Conservation (phyloP, 2,113 vertebrate genomes). For the Hemichromis elongatus region DNA sequence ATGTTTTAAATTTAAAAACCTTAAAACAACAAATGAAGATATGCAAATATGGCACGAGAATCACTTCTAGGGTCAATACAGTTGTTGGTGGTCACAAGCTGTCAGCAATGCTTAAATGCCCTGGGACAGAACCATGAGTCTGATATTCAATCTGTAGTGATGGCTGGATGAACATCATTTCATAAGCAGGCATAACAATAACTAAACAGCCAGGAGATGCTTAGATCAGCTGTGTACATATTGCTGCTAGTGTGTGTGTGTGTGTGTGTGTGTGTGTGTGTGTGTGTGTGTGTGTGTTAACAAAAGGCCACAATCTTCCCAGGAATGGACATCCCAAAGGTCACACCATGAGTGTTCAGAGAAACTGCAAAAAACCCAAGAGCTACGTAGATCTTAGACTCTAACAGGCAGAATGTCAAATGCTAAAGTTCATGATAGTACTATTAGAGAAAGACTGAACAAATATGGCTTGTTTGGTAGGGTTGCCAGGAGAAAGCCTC, state of each 20-base stretch:
- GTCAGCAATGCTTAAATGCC: not conserved
- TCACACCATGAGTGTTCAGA: not conserved
- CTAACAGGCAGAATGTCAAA: not conserved
- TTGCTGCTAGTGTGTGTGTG: not conserved
- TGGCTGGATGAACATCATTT: no score
- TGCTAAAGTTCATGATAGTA: not conserved
- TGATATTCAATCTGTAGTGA: slow-evolving; percentile 13
- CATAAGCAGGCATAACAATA: no score
- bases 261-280: not conserved
- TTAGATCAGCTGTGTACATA: no score
- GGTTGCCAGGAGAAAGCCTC: not conserved
- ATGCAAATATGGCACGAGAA: not conserved
- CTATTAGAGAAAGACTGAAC: not conserved
- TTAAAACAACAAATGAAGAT: not conserved
- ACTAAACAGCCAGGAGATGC: no score
- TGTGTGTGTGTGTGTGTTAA: no score
- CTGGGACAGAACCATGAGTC: not conserved
- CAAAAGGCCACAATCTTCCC: not conserved
- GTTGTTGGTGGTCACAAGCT: not conserved
- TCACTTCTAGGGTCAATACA: not conserved
- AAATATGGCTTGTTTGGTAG: not conserved
- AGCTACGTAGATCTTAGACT: not conserved
- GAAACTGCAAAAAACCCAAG: not conserved
- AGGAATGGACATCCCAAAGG: not conserved
- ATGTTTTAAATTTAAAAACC: not conserved